Evolutionary conservation across 2,797 vertebrate species (phyloP), one percentile per base, ranked within the genome.

Genomic region (Neomorphus geoffroyi): DNA sequence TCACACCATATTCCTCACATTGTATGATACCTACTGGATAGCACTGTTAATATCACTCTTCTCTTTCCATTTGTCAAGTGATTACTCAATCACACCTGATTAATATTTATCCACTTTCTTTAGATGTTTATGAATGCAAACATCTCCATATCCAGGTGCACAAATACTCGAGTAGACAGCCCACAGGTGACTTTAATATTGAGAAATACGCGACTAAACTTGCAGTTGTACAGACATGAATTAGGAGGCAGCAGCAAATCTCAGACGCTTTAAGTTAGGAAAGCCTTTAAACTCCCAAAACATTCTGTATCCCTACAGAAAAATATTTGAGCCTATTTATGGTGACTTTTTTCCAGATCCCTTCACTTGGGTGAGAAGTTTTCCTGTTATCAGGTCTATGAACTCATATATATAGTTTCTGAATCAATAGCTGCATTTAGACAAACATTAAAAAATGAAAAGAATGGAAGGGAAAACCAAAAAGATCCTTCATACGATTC

Each of bases 91-190:
- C 75, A 71, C 79, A 79, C 66, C 78, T 84, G 45, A 33, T 62
- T 85, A 74, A 86, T 91, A 87, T 70, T 94, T 95, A 87, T 67
- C 61, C 58, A 84, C 56, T 87, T 89, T 81, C 57, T 86, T 56
- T 48, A 60, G 41, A 77, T 0, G 1, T 75, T 83, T 83, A 73
- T 78, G 61, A 92, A 90, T 58, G 43, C 56, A 90, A 88, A 90
- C 50, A 65, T 67, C 41, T 94, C 45, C 53, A 56, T 67, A 60
- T 35, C 30, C 61, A 77, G 46, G 57, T 86, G 56, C 30, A 70
- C 12, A 41, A 78, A 65, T 18, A 45, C 43, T 70, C 18, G 3
- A 60, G 22, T 22, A 89, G 41, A 30, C 27, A 73, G 61, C 10
- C 1, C 10, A 33, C 0, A 0, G 48, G 78, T 69, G 82, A 71